Base-by-base conservation (phyloP, 2,888 invertebrate species). In the Gymnosoma rotundatum region DNA sequence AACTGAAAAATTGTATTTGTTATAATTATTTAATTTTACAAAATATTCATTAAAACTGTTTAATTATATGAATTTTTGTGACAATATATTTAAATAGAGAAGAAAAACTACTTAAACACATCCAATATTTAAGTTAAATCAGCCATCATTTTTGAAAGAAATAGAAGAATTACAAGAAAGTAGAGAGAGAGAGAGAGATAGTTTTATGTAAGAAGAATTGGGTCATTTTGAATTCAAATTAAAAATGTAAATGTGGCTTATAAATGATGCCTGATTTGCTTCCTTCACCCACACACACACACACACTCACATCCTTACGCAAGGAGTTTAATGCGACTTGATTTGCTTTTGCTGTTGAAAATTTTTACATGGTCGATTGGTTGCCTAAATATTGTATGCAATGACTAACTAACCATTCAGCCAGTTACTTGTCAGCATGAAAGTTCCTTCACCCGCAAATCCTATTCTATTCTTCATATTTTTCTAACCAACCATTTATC, bases 141-240 rank as follows among this genome's bases (percentile, higher is more conserved):
- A n/a, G 4, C 16, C 14, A 14, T 14, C 16, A 48, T 9, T 5
- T 9, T 21, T 21, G 21, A 21, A 36, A 36, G 7, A 32, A 7
- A 32, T 7, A 32, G 32, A 32, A 6, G 8, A 2, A 32, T 0
- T 2, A 0, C 2, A 6, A 6, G 32, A 70, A 64, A n/a, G 6
- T 12, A 3, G 12, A 12, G 12, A 42, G 20, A 42, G 10, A 7
- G 14, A 16, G 9, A 32, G 32, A 12, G 5, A 21, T 25, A n/a
- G 1, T 36, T 58, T 9, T 18, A 18, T 18, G 1, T 10, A 20
- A 74, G 25, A 25, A 25, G 32, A 67, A 60, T 60, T 76, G 50
- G 79, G 83, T 83, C 79, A 83, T 60, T 76, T 80, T 63, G 54
- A 54, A 50, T 63, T 76, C 42, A 80, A 76, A 63, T 56, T n/a